Base-by-base conservation (phyloP, 2,797 vertebrate genomes). In the Poecilia velifera region DNA sequence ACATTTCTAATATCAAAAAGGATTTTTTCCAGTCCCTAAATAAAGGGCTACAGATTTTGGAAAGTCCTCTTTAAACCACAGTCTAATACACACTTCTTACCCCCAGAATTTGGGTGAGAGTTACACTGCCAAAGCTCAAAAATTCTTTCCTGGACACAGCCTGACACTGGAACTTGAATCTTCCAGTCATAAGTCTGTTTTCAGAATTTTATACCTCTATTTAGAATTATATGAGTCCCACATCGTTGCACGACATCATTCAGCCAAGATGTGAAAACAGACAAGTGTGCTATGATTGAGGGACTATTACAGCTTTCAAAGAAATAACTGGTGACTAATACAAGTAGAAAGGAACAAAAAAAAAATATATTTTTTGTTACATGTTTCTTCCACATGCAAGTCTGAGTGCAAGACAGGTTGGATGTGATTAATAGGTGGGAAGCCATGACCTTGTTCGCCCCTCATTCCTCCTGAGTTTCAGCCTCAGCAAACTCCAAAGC, bases 201-300 rank as follows among this genome's bases (percentile, higher is more conserved):
- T 77, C 47, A 86, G 45, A 72, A 34, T 74, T 86, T 87, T 76
- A 86, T 34, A 81, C 76, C 16, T 14, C 72, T 77, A 84, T 87
- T 92, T 88, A 88, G 79, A 85, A 79, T 86, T 86, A 89, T 88
- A 88, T 6, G 77, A 90, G 78, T 90, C 80, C 86, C 70, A 80
- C 66, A 78, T 83, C 84, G 86, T 88, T 86, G 89, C 76, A 74
- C 86, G 86, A 80, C 80, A 80, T 85, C 72, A 81, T 88, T 91
- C 71, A 79, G 55, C 73, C 86, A 89, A 90, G 88, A 89, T 90
- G 85, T 85, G 84, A 88, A 88, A 73, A 76, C 47, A 59, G 76
- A 53, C 66, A 83, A 90, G 88, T 73, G 76, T 76, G 86, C 85
- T 78, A 76, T 81, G 46, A 53, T 53, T 53, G 51, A 68, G 76